Conservation (phyloP, 2,888 invertebrate species). For the Monoplex corrugatus region DNA sequence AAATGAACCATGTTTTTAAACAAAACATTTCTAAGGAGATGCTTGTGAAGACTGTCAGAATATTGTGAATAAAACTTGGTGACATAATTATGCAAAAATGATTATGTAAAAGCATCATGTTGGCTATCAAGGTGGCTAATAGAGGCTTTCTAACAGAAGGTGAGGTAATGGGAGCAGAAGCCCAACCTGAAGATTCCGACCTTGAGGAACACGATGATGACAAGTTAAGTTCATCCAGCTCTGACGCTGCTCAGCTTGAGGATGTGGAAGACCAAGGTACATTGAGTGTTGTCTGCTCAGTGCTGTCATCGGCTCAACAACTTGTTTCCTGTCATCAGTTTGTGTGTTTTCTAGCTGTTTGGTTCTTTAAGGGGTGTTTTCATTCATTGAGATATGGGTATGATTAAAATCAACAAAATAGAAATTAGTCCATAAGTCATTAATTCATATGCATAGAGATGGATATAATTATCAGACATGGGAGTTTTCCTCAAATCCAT, state of each 20-base stretch:
- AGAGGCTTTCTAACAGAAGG: constrained; percentile 51
- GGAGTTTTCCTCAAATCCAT: no score
- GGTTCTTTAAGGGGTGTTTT: no score
- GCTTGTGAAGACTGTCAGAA: not conserved
- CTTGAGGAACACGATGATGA: constrained; percentile 59
- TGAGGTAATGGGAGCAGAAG: constrained; percentile 37
- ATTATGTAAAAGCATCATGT: not conserved
- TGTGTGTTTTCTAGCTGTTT: constrained; percentile 46
- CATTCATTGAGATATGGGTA: no score
- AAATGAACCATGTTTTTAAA: not conserved
- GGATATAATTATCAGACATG: no score
- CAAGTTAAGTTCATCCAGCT: constrained; percentile 74
- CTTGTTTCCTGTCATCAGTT: constrained; percentile 19
- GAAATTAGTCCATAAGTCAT: no score
- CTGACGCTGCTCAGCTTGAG: constrained; percentile 76
- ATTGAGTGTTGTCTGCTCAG: constrained; percentile 39
- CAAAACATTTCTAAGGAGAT: not conserved
- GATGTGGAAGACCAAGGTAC: constrained; percentile 74
- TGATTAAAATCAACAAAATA: no score
- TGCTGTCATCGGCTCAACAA: constrained; percentile 26
- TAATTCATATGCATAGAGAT: no score
- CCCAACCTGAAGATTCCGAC: constrained; percentile 13
- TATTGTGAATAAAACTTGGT: not conserved
- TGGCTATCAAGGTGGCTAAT: not conserved
- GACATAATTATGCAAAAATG: not conserved